Evolutionary conservation across 2,797 vertebrate species (phyloP).

Genomic region (Malacoraja senta): DNA sequence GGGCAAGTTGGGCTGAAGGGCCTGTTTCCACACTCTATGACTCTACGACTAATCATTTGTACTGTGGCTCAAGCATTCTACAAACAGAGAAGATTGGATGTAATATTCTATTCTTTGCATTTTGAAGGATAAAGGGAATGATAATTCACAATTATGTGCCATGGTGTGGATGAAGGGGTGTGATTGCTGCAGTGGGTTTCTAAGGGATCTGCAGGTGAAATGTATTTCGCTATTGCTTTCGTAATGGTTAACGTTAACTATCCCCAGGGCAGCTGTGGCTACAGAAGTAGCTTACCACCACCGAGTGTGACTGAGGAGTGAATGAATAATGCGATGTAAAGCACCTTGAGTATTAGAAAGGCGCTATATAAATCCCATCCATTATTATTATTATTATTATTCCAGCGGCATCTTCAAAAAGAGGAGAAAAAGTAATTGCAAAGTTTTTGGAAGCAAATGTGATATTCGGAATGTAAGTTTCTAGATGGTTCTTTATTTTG

Average conservation of each 20-base stretch:
- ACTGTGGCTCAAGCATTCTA: background rate
- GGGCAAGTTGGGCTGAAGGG: no score
- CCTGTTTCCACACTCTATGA: no score
- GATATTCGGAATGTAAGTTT: background rate
- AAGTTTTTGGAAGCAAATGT: background rate
- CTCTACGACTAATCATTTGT: background rate
- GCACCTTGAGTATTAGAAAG: no score
- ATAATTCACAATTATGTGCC: background rate
- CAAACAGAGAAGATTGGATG: background rate
- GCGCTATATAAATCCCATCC: no score
- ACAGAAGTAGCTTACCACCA: no score
- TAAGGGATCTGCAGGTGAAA: background rate
- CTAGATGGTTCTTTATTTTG: background rate
- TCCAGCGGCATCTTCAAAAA: background rate
- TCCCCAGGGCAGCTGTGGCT: no score
- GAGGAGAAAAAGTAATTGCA: background rate
- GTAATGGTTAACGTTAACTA: background rate
- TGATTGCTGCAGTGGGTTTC: background rate
- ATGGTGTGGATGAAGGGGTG: background rate
- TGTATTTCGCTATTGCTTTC: background rate
- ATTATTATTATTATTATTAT: no score
- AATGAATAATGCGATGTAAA: no score
- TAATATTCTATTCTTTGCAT: background rate
- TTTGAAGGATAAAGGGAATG: background rate
- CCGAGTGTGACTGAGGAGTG: no score